Conservation (phyloP, 2,113 vertebrate species). For the Megaceryle torquata region DNA sequence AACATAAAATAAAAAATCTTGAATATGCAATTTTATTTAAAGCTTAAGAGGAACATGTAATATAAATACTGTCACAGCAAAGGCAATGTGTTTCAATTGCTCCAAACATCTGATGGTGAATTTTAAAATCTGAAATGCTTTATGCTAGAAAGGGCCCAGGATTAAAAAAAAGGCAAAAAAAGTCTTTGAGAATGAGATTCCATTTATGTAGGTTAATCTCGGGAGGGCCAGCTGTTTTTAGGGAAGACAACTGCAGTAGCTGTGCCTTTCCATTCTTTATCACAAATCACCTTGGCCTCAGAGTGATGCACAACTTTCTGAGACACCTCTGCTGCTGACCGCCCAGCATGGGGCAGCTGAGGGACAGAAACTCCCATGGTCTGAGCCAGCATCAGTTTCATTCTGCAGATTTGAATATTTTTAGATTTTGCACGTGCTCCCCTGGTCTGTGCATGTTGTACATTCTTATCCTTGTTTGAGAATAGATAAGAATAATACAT, state of each 20-base stretch:
- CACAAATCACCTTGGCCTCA: rapidly evolving
- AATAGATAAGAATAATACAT: background rate
- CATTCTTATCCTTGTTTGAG: background rate
- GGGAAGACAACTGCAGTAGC: background rate
- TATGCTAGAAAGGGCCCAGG: background rate
- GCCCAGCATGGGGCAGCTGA: background rate
- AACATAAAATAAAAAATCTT: background rate
- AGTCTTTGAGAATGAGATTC: background rate
- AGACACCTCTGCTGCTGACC: background rate
- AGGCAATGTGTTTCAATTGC: background rate
- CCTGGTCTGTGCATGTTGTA: rapidly evolving
- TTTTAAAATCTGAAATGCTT: background rate
- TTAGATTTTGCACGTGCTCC: background rate
- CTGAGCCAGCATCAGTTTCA: background rate
- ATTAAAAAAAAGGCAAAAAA: background rate
- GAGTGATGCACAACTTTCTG: background rate
- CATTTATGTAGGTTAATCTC: background rate
- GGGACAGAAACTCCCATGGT: background rate
- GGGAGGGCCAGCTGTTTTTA: background rate
- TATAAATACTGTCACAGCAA: background rate
- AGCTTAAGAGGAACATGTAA: background rate
- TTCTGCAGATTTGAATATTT: background rate
- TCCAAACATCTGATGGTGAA: background rate
- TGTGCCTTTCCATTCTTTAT: background rate
- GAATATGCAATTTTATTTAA: background rate